A percentile compares a stretch with the other conserved stretches of the same genome.
Evolutionary conservation across 2,113 vertebrate genomes (phyloP).

Genomic region (Rhabdornis inornatus): DNA sequence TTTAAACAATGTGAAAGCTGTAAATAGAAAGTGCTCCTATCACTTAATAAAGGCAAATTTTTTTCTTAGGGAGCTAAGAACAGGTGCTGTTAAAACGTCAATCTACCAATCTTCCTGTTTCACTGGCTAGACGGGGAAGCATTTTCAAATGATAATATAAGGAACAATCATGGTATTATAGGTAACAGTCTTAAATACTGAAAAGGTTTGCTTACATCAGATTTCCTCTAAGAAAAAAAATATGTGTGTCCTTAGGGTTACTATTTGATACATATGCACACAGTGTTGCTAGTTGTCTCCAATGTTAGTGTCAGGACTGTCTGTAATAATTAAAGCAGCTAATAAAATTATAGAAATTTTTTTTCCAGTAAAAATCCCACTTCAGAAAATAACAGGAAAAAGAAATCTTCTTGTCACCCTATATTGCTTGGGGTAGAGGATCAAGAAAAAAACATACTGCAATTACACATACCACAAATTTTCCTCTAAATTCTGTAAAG

Average conservation of each 20-base stretch:
- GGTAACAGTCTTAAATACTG: neutral
- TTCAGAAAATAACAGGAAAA: neutral
- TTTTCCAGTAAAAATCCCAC: neutral
- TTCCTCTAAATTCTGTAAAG: neutral
- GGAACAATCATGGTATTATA: neutral
- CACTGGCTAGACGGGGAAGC: neutral
- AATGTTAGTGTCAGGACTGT: neutral
- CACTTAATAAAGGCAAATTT: neutral
- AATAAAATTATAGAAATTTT: neutral
- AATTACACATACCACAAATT: neutral
- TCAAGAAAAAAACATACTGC: neutral
- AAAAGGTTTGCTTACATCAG: neutral
- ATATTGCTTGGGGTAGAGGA: neutral
- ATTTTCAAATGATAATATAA: neutral
- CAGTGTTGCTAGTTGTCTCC: neutral
- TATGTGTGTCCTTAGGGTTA: accelerated
- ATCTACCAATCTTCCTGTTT: neutral
- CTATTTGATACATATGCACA: neutral
- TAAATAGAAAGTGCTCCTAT: neutral
- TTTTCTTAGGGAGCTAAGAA: neutral
- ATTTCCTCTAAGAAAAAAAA: neutral
- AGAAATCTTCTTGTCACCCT: neutral
- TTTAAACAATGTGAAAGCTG: neutral
- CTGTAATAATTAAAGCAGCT: neutral
- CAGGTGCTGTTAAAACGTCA: neutral